A percentile compares a stretch with the other conserved stretches of the same genome.
These are phyloP conservation scores for Lordiphosa fenestrarum DNA, from an alignment of 2,888 invertebrate species.

Conservation along the genomic window DNA sequence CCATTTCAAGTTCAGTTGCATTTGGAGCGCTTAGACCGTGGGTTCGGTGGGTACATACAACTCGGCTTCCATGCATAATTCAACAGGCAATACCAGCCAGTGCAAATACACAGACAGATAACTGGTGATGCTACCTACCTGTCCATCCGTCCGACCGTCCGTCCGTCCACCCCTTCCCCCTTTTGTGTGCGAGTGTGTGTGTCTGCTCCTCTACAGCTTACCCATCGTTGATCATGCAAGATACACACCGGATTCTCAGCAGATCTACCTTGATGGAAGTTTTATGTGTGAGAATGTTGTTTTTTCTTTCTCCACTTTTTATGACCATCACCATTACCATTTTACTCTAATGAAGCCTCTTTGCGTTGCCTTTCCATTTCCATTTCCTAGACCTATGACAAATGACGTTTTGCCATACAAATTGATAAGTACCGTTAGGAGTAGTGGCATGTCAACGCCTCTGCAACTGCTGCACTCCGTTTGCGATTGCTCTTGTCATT, in stretches of 20 bases:
- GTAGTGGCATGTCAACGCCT: conserved; percentile 38
- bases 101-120: conserved; percentile 48
- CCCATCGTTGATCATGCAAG: conserved; percentile 56
- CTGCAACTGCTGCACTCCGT: conserved; percentile 20
- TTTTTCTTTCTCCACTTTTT: conserved; percentile 27
- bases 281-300: conserved; percentile 40
- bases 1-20: conserved; percentile 54
- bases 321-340: conserved; percentile 60
- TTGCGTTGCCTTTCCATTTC: conserved; percentile 27
- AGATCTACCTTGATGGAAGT: conserved; percentile 35
- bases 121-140: conserved; percentile 42
- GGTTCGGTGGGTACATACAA: conserved; percentile 21
- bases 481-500: conserved; percentile 38
- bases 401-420: conserved; percentile 57
- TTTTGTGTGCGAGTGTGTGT: no score
- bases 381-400: conserved; percentile 42
- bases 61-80: conserved; percentile 56
- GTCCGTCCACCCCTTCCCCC: conserved; percentile 24
- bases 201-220: conserved; percentile 21
- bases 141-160: conserved; percentile 19
- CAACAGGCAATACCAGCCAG: conserved; percentile 49
- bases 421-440: conserved; percentile 66
- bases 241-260: conserved; percentile 57
- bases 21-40: conserved; percentile 42
- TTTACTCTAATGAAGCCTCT: conserved; percentile 48